phyloP scores from a whole-genome alignment of 2,888 invertebrate genomes.

The Philonicus albiceps region DNA sequence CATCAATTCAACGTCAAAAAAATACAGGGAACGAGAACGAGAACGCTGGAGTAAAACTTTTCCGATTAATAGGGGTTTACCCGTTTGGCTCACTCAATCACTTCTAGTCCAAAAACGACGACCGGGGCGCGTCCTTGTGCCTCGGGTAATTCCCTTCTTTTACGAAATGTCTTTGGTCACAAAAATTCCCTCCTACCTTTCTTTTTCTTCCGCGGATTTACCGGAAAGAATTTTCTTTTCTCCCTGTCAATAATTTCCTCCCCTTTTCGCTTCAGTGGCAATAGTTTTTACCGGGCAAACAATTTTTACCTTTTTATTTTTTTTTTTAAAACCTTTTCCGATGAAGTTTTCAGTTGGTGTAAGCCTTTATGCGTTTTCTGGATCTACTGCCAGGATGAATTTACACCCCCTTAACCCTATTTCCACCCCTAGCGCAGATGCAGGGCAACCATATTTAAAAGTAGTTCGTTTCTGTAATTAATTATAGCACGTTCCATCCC shows the following conservation, averaged over 20 bases:
- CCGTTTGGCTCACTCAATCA: background rate
- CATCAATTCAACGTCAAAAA: background rate
- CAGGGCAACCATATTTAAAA: background rate
- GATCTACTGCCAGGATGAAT: background rate
- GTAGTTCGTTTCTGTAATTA: slow-evolving; percentile 12
- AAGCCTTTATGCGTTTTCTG: background rate
- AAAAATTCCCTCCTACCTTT: background rate
- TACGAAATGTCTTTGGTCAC: background rate
- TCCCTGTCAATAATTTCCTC: background rate
- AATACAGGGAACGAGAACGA: background rate
- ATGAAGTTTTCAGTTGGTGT: background rate
- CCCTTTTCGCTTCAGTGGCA: background rate
- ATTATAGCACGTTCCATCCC: background rate
- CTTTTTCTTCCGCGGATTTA: background rate
- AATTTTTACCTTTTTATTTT: too few relatives aligned
- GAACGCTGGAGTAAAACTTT: background rate
- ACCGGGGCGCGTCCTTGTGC: background rate
- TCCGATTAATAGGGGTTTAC: background rate
- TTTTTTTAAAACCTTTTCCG: background rate
- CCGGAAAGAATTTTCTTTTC: background rate
- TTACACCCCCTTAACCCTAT: background rate
- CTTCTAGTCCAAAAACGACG: background rate
- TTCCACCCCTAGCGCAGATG: background rate
- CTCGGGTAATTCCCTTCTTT: background rate
- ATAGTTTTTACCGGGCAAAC: background rate